Base-by-base conservation (phyloP, 2,888 invertebrate species). In the Cylloceria caligata region DNA sequence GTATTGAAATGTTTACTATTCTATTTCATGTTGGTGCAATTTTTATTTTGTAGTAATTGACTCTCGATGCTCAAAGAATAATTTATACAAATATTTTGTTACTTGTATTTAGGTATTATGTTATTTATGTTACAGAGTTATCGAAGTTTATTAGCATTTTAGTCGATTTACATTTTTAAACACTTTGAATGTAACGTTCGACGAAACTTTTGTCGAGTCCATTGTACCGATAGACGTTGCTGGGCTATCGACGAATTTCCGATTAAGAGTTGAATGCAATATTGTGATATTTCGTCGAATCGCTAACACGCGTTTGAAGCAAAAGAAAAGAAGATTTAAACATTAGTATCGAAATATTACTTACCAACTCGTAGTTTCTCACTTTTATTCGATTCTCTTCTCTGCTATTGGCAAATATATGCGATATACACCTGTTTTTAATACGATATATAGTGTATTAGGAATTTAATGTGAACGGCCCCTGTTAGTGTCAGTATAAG, bases 51-150 rank as follows among this genome's bases (percentile, higher is more conserved):
- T 49, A 52, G 24, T 39, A 62, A 68, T 16, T 62, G 39, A 4
- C 19, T 30, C 42, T 5, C 27, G 76, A 76, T 57, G 81, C 72
- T 62, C 5, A 72, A 72, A 81, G 49, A 49, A 45, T 34, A 64
- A 80, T 36, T 36, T 39, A 49, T 42, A 55, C 71, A 76, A 9
- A 60, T 67, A 67, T 81, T 76, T 76, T 76, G 67, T 81, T 60
- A 67, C 57, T 67, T 3, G 62, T 49, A 52, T 39, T 57, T 30
- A 45, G 57, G 57, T 68, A 76, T 68, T 77, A 73, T 77, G 81
- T 81, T 81, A 72, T 68, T 72, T 52, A 27, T 62, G 72, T 81
- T 81, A 62, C 49, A 52, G 39, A 47, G 42, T 80, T 62, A 80
- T 24, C 42, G 19, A 60, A 76, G 57, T 76, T 67, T 67, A 72